Evolutionary conservation across 2,888 invertebrate genomes (phyloP), one percentile per base, ranked within the genome.

Genomic region (Pseudanteris insignis): DNA sequence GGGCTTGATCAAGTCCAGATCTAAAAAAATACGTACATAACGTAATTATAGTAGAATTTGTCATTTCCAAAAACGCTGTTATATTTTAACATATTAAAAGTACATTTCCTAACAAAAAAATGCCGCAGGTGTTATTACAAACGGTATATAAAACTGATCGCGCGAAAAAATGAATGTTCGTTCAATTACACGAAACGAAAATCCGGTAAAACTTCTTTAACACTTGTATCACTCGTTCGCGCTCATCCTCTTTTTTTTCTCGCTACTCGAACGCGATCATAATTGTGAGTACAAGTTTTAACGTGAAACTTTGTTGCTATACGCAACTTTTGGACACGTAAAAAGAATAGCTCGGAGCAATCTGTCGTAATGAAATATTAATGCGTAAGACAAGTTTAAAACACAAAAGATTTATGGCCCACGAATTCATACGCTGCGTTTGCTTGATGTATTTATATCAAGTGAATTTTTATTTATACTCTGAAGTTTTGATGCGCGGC

Each of bases 331-430:
- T 26, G 50, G 48, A 44, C 43, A 43, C 26, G 26, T 33, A 58
- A 57, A 57, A 58, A 58, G 58, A 58, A 43, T 32, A 48, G 58
- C 50, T 58, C 15, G 21, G 33, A 50, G 50, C 58, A 58, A 58
- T 58, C 58, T 58, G 58, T 44, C 58, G 58, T 58, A 58, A 58
- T 58, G 58, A 58, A 58, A 58, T 58, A 58, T 58, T 58, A 58
- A 58, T 58, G 48, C 58, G 43, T 50, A 38, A 50, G 50, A 58
- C 58, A 50, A 58, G 32, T 50, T 58, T 58, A 36, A 44, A 58
- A 15, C 58, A 33, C 38, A 29, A 26, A 33, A 50, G 50, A 58
- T 58, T 58, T 58, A 50, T 30, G 50, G 24, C 30, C 44, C 15
- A 58, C 37, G 43, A 37, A 48, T 48, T 57, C 57, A 43, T 37